Evolutionary conservation across 2,797 vertebrate genomes (phyloP).

Genomic region (Myotis findleyi): DNA sequence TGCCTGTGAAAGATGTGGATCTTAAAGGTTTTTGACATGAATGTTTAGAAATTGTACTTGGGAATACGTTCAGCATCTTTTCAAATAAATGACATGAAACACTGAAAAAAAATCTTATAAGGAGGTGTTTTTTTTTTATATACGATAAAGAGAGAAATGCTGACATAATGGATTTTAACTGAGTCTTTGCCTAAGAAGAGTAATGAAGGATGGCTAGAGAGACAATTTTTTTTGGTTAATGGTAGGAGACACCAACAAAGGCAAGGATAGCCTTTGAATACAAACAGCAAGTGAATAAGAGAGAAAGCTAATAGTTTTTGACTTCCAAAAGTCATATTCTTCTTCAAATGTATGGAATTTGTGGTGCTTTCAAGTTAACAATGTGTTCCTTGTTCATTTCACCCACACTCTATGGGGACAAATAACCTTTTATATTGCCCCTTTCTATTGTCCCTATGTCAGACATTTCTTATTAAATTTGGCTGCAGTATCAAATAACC

Average conservation of each 20-base stretch:
- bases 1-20: background rate
- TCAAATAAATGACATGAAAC: slow-evolving; percentile 42
- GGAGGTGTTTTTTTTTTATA: background rate
- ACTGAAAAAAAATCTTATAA: background rate
- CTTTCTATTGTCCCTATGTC: background rate
- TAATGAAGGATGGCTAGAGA: background rate
- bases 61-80: slow-evolving; percentile 21
- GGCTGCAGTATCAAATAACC: background rate
- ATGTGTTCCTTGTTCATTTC: background rate
- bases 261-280: background rate
- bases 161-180: background rate
- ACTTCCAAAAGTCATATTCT: background rate
- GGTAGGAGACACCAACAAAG: background rate
- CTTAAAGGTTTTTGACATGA: background rate
- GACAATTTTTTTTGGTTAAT: background rate
- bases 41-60: background rate
- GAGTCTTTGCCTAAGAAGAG: background rate
- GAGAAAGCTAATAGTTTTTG: background rate
- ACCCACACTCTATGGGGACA: background rate
- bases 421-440: background rate
- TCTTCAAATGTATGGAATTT: background rate
- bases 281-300: background rate
- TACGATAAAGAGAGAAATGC: background rate
- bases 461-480: background rate
- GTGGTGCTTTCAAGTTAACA: background rate